Percentiles rank a stretch among this genome's conserved stretches.
Evolutionary conservation across 2,113 vertebrate species (phyloP).

Genomic region (Vulpes ferrilata): DNA sequence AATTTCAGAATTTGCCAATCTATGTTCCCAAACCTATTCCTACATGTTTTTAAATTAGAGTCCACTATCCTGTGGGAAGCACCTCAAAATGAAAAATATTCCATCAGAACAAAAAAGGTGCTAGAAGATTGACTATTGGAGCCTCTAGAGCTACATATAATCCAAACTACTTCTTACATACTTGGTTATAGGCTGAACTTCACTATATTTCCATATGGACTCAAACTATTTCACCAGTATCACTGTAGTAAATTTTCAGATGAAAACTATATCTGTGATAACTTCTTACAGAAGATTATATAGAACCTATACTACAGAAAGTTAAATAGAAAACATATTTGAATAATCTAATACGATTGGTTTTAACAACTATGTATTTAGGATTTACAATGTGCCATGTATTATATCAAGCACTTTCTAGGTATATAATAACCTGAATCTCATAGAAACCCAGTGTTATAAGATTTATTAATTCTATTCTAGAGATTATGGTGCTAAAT

Average conservation of each 20-base stretch:
- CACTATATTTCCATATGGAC: not conserved
- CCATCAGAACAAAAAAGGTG: constrained; percentile 1
- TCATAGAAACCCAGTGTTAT: not conserved
- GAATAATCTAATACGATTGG: not conserved
- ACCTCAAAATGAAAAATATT: constrained; percentile 27
- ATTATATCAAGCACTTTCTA: constrained; percentile 6
- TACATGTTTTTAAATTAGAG: not conserved
- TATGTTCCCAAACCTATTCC: not conserved
- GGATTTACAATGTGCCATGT: not conserved
- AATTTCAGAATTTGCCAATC: not conserved
- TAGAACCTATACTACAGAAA: not conserved
- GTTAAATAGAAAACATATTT: constrained; percentile 48
- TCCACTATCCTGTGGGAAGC: not conserved
- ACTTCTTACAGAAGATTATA: not conserved
- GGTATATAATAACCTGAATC: not conserved
- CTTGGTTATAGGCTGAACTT: not conserved
- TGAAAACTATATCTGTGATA: not conserved
- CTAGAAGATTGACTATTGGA: not conserved
- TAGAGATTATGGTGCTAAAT: not conserved
- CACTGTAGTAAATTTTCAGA: not conserved
- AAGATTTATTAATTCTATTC: not conserved
- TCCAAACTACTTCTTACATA: constrained; percentile 14
- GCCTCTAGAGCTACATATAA: not conserved
- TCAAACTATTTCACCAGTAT: constrained; percentile 10
- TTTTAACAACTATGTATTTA: not conserved